Conservation (phyloP, 2,113 vertebrate genomes). For the Erythrolamprus reginae region DNA sequence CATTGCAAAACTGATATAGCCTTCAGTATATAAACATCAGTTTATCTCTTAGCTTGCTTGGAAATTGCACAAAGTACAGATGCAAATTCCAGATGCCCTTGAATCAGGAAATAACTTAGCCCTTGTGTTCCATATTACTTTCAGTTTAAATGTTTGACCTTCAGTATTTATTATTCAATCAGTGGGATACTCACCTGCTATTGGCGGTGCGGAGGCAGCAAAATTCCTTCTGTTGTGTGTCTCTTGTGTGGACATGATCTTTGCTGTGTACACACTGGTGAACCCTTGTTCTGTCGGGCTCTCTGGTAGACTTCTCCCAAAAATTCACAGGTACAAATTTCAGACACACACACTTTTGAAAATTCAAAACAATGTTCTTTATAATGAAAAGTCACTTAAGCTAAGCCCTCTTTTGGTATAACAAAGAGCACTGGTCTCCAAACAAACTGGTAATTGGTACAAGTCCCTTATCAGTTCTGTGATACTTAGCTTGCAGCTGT, state of each 20-base stretch:
- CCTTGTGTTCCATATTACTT: background rate
- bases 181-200: background rate
- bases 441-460: no score
- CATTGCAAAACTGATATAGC: background rate
- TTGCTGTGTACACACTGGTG: no score
- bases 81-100: background rate
- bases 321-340: no score
- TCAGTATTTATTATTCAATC: background rate
- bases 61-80: background rate
- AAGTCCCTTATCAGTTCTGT: no score
- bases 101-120: background rate
- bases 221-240: background rate
- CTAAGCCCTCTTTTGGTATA: no score
- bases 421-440: no score
- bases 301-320: no score
- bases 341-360: no score
- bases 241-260: background rate
- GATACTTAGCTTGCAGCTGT: no score
- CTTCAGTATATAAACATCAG: background rate
- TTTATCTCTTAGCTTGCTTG: constrained; percentile 7
- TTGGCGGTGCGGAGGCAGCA: background rate
- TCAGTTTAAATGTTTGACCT: background rate
- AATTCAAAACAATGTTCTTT: no score
- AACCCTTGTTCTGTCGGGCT: no score
- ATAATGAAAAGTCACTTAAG: no score